phyloP scores from a whole-genome alignment of 1,140 invertebrate genomes.

The Oreohelix idahoensis region DNA sequence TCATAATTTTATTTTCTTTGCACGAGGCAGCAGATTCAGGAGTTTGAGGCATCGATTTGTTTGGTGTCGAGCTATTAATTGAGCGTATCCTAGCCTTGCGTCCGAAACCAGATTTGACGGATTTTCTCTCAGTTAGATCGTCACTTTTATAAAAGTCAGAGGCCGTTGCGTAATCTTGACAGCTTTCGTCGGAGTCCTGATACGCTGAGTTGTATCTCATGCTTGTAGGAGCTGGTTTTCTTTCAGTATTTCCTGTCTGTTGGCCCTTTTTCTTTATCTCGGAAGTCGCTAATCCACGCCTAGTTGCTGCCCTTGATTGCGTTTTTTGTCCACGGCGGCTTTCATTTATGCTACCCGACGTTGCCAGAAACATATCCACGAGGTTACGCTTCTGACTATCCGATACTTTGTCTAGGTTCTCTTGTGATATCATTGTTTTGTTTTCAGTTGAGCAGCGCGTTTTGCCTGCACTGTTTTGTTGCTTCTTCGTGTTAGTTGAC shows the following conservation, averaged over 20 bases:
- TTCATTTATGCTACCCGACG: background rate
- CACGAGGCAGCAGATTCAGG: too few relatives aligned
- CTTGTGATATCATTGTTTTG: background rate
- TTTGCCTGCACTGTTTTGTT: background rate
- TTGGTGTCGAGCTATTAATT: background rate
- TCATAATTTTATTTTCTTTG: too few relatives aligned
- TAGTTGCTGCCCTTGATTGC: too few relatives aligned
- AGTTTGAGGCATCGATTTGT: background rate
- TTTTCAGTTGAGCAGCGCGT: background rate
- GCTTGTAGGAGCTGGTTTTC: too few relatives aligned
- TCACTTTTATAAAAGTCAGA: background rate
- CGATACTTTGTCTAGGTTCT: background rate
- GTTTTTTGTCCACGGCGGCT: background rate
- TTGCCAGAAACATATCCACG: background rate
- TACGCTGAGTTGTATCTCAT: background rate
- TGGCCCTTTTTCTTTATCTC: too few relatives aligned
- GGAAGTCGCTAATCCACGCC: too few relatives aligned
- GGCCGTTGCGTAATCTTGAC: background rate
- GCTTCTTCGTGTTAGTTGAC: background rate
- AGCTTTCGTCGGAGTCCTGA: background rate
- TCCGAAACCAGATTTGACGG: background rate
- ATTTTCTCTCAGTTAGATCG: background rate
- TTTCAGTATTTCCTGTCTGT: background rate
- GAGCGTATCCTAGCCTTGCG: background rate
- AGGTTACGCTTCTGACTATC: background rate